phyloP scores from a whole-genome alignment of 2,888 invertebrate genomes.

The Nemotelus nigrinus region DNA sequence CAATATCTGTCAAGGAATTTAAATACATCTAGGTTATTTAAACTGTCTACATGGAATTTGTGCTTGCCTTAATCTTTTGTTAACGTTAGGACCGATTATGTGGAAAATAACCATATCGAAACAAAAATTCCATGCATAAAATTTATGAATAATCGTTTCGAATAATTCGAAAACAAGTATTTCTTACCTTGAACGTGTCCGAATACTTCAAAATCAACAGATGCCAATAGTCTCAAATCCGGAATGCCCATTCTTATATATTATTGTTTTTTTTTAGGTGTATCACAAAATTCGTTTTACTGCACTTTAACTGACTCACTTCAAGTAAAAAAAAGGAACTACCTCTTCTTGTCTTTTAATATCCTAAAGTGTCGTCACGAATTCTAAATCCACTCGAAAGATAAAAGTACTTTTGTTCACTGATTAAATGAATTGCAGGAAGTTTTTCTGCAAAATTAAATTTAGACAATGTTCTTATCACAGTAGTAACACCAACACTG shows the following conservation, averaged over 20 bases:
- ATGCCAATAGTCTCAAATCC: constrained; percentile 73
- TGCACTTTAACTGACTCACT: background rate
- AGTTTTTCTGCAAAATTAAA: background rate
- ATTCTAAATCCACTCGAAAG: background rate
- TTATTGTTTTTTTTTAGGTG: background rate
- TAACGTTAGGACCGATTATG: no score
- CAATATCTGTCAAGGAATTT: no score
- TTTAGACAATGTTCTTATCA: constrained; percentile 9
- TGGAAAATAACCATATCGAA: no score
- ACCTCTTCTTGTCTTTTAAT: no score
- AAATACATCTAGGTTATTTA: no score
- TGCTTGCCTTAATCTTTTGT: no score
- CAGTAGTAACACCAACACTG: background rate
- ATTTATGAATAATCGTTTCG: no score
- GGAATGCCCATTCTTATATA: constrained; percentile 67
- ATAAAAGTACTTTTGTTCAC: background rate
- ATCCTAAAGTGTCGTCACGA: background rate
- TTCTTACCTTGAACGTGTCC: constrained; percentile 87
- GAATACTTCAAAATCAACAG: constrained; percentile 90
- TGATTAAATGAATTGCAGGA: background rate
- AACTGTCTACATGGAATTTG: no score
- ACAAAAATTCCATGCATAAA: no score
- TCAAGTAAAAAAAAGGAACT: background rate
- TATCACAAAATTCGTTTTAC: background rate
- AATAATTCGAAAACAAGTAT: background rate